Evolutionary conservation across 2,888 invertebrate genomes (phyloP).

Genomic region (Dicyrtomina minuta): DNA sequence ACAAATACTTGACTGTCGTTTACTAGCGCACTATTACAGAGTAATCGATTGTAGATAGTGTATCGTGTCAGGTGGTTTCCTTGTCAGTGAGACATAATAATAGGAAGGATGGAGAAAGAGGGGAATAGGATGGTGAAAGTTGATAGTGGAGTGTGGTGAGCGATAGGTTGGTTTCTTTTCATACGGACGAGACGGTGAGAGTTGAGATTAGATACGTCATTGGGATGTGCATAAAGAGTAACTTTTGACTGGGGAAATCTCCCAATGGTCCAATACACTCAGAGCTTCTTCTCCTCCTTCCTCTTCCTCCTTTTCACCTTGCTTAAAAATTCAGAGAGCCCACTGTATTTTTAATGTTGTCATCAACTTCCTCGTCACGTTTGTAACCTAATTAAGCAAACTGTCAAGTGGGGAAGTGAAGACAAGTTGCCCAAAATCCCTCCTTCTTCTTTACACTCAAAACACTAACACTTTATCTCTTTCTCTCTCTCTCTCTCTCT

Average conservation of each 20-base stretch:
- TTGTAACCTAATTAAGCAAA: conserved; percentile 29
- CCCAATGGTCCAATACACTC: conserved; percentile 14
- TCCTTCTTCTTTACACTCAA: not conserved
- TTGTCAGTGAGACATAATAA: too few species aligned
- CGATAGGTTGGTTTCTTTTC: not conserved
- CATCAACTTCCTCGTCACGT: conserved; percentile 27
- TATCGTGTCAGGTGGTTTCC: too few species aligned
- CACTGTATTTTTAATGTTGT: conserved; percentile 10
- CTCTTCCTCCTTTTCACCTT: not conserved
- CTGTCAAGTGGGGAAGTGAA: conserved; percentile 24
- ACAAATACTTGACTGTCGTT: too few species aligned
- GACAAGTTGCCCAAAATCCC: conserved; percentile 22
- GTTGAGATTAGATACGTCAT: not conserved
- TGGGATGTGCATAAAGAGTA: not conserved
- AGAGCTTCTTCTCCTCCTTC: not conserved
- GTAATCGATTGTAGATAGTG: too few species aligned
- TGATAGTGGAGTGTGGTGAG: not conserved
- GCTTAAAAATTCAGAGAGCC: conserved; percentile 18
- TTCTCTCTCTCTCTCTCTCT: not conserved
- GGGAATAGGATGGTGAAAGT: not conserved
- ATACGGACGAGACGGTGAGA: not conserved
- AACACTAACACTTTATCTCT: not conserved
- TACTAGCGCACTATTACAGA: too few species aligned
- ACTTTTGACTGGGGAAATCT: conserved; percentile 5
- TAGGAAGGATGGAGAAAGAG: not conserved